Evolutionary conservation across 1,140 invertebrate species (phyloP), one percentile per base, ranked within the genome.

Genomic region (Idris sp.): DNA sequence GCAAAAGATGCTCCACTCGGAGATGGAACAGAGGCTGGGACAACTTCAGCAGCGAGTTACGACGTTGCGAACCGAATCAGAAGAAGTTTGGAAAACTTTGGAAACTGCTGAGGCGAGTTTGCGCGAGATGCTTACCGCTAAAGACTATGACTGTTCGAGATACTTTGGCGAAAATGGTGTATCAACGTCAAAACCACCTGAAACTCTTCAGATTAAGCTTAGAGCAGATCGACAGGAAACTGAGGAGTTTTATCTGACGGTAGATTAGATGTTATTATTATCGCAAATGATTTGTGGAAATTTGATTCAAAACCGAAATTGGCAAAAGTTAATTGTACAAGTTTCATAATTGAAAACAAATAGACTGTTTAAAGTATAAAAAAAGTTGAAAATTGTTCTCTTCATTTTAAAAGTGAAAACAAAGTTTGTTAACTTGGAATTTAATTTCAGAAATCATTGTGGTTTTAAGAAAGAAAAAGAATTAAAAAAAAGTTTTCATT

Each of bases 11-110:
- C 79, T 95, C 13, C 91, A 92, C 75, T 92, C 92, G 36, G 96
- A 98, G 81, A 92, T 98, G 90, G 91, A 95, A 76, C 91, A 92
- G 76, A 89, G 97, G 43, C 89, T 96, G 44, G 86, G 90, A 26
- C 94, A 96, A 77, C 89, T 98, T 15, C 92, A 94, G 74, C 91
- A 92, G 49, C 89, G 95, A 33, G 90, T 98, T 0, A 93, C 93
- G 4, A 89, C 91, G 15, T 90, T 98, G 18, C 90, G 93, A 56
- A 93, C 94, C 8, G 96, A 98, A 85, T 96, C 95, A 59, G 96
- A 97, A 84, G 96, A 98, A 89, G 93, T 96, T 59, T 98, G 96
- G 95, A 98, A 98, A 87, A 97, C 96, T 2, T 87, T 98, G 22
- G 96, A 98, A 87, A 96, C 95, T 0, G 96, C 96, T 8, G 97